Conservation (phyloP, 2,113 vertebrate genomes). For the Eleginops maclovinus region DNA sequence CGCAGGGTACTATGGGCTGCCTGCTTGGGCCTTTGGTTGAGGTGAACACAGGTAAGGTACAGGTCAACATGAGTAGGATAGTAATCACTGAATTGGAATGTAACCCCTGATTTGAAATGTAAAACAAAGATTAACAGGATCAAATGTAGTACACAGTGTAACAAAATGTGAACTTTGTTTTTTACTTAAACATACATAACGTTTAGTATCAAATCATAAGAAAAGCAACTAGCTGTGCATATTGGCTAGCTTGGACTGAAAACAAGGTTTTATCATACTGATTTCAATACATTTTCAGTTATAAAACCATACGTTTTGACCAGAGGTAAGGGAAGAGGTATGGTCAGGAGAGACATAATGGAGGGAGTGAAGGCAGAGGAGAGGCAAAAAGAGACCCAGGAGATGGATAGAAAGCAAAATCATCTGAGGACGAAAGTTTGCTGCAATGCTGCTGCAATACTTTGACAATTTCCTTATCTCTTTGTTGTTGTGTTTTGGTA, state of each 20-base stretch:
- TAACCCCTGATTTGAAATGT: neutral
- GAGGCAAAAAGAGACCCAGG: conserved; percentile 8
- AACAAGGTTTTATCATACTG: neutral
- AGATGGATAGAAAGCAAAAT: conserved; percentile 41
- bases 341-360: neutral
- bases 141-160: too few relatives aligned
- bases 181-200: neutral
- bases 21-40: too few relatives aligned
- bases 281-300: neutral
- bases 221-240: neutral
- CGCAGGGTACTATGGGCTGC: too few relatives aligned
- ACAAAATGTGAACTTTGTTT: neutral
- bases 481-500: conserved; percentile 66
- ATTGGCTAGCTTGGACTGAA: neutral
- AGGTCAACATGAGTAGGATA: too few relatives aligned
- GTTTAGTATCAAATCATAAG: neutral
- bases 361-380: conserved; percentile 3
- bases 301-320: neutral
- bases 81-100: too few relatives aligned
- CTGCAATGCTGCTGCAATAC: conserved; percentile 71
- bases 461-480: conserved; percentile 60
- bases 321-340: neutral
- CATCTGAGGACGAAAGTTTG: conserved; percentile 48
- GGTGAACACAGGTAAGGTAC: too few relatives aligned
- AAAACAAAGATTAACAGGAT: too few relatives aligned